A percentile compares a stretch with the other conserved stretches of the same genome.
phyloP scores from a whole-genome alignment of 2,797 vertebrate genomes.

The Phoeniculus purpureus region DNA sequence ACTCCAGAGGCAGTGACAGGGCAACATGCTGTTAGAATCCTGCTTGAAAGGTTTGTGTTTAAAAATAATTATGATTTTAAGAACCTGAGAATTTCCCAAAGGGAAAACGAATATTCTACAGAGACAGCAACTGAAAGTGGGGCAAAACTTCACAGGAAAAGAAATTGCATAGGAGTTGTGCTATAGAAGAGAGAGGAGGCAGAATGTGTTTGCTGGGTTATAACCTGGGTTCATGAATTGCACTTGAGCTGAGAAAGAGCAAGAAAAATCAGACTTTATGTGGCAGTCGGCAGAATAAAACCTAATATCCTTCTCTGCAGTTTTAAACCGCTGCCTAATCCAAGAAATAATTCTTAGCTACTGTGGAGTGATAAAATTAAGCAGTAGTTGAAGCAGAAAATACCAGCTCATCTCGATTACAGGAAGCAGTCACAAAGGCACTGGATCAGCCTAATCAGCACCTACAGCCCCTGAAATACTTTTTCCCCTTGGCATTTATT shows the following conservation, averaged over 20 bases:
- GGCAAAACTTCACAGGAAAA: not conserved
- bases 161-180: not conserved
- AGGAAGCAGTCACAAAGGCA: not conserved
- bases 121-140: not conserved
- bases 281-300: not conserved
- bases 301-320: not conserved
- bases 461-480: not conserved
- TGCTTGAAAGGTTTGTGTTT: not conserved
- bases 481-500: not conserved
- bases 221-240: not conserved
- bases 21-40: not conserved
- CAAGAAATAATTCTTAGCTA: slow-evolving; percentile 24
- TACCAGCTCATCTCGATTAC: slow-evolving; percentile 8
- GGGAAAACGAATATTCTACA: not conserved
- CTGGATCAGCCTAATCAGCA: slow-evolving; percentile 1
- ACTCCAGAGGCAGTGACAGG: not conserved
- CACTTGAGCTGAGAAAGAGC: not conserved
- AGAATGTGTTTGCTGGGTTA: not conserved
- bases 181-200: not conserved
- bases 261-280: not conserved
- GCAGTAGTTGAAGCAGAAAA: slow-evolving; percentile 29
- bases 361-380: slow-evolving; percentile 42
- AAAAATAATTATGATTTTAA: not conserved
- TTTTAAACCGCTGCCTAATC: not conserved
- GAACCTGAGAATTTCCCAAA: not conserved